Percentiles rank a stretch among this genome's conserved stretches.
These are phyloP conservation scores for Channallabes apus DNA, from an alignment of 2,797 vertebrate species.

Conservation along the genomic window DNA sequence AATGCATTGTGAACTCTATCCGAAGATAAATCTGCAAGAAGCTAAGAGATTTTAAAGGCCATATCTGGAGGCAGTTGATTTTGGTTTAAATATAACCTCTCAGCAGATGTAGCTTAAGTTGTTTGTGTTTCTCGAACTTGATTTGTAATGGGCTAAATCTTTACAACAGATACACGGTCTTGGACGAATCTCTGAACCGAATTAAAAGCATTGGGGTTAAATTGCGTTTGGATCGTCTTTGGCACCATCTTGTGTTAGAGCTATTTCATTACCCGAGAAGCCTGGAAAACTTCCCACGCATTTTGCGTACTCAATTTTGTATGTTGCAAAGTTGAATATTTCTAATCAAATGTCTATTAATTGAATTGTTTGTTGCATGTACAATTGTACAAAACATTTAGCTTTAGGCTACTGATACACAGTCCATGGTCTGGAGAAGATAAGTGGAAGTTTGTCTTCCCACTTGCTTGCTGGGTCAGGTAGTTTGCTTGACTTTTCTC, in stretches of 20 bases:
- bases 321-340: neutral
- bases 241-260: constrained; percentile 59
- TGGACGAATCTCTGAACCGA: neutral
- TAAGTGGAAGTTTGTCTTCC: neutral
- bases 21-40: neutral
- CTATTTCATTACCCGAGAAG: neutral
- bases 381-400: neutral
- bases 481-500: neutral
- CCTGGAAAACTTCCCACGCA: neutral
- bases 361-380: neutral
- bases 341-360: neutral
- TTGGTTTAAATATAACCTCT: constrained; percentile 4
- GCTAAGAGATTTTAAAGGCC: neutral
- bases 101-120: neutral
- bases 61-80: neutral
- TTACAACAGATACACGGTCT: neutral
- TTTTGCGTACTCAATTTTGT: neutral
- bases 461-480: neutral
- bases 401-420: neutral
- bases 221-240: constrained; percentile 48
- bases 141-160: neutral
- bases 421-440: neutral
- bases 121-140: neutral
- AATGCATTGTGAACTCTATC: neutral
- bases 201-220: neutral